Evolutionary conservation across 1,140 invertebrate genomes (phyloP), one percentile per base, ranked within the genome.

Genomic region (Zaprionus nigranus): DNA sequence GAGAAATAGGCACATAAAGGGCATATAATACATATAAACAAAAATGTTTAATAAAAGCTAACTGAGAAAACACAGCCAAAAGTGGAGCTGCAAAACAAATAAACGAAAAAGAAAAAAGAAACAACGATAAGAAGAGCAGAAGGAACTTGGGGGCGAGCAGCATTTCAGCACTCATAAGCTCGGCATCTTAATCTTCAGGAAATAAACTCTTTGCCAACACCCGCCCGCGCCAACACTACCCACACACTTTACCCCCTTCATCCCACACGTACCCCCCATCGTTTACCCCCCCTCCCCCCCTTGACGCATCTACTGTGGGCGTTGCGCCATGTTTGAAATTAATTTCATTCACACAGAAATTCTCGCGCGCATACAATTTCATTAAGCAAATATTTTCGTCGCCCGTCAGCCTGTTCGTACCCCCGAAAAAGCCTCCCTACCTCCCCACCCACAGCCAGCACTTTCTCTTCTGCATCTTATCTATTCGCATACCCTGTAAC

Each of bases 291-390:
- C 12, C 20, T 28, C 6, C 3, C 11, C 22, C n/a, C 22, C 12
- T 26, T 57, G 46, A 22, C 40, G 46, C 15, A 43, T 40, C 34
- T 43, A 36, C 51, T 61, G 56, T 67, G 56, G 75, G 74, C 74
- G 49, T 62, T 34, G 57, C 49, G 30, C 63, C 70, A 80, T 88
- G 84, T 84, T 87, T 87, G 74, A 87, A 88, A 88, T 87, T 87
- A 87, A 87, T 87, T 87, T 87, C 87, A 88, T 84, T 88, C 84
- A 75, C 81, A 88, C 84, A 84, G 74, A 87, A 90, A 84, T 90
- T 88, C 84, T 78, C 84, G 84, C 84, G 84, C 81, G 68, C 84
- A 90, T 88, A 88, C 85, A 88, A 88, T 88, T 88, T 88, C 84
- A 88, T 88, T 88, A 88, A 88, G 84, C 85, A 88, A 88, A 88